Conservation (phyloP, 2,888 invertebrate species). For the Caenorhabditis zanzibari region DNA sequence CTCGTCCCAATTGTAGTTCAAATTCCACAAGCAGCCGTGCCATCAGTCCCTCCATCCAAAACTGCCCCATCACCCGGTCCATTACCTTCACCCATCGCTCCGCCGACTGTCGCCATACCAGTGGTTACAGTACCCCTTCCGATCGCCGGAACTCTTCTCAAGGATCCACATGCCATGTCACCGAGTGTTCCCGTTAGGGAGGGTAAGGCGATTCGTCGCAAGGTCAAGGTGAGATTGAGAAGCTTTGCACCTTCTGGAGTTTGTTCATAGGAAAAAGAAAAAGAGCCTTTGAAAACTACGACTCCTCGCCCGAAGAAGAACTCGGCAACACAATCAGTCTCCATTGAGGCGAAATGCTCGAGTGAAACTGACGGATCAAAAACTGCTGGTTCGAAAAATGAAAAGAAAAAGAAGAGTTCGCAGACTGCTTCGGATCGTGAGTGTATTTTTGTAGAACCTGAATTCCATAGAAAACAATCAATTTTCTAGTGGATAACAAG, state of each 20-base stretch:
- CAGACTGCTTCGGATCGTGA: neutral
- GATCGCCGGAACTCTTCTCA: neutral
- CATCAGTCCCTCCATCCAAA: neutral
- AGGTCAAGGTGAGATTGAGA: neutral
- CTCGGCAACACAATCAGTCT: neutral
- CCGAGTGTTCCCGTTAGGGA: neutral
- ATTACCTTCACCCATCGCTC: neutral
- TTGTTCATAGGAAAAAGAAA: no score
- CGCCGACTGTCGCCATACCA: neutral
- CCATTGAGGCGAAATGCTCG: neutral
- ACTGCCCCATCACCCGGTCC: neutral
- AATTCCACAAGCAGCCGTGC: no score
- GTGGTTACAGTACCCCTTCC: neutral
- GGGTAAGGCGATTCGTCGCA: neutral
- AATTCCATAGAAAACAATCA: neutral
- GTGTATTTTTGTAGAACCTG: neutral
- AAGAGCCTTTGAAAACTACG: neutral
- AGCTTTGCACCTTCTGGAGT: no score
- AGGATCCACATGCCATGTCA: neutral
- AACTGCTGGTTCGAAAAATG: conserved; percentile 2
- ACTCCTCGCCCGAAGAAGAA: conserved; percentile 8
- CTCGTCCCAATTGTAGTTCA: neutral
- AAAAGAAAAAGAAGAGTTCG: conserved; percentile 30
- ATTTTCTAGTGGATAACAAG: conserved; percentile 23
- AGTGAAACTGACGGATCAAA: neutral